Evolutionary conservation across 2,888 invertebrate genomes (phyloP).

Genomic region (Thalpophila matura): DNA sequence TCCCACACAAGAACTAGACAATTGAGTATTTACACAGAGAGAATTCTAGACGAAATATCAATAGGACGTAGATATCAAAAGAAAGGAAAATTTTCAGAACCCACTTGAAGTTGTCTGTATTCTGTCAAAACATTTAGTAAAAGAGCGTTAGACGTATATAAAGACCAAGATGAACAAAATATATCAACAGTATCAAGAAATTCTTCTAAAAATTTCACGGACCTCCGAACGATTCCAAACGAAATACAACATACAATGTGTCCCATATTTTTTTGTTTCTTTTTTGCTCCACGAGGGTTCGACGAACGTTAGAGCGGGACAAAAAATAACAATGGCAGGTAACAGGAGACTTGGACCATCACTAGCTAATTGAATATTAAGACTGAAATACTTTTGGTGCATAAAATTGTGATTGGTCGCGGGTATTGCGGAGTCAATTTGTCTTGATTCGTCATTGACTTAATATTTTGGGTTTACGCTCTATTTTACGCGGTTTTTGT

Average conservation of each 20-base stretch:
- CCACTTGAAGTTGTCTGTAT: no score
- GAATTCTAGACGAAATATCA: no score
- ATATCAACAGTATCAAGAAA: constrained; percentile 48
- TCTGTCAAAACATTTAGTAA: no score
- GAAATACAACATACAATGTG: constrained; percentile 51
- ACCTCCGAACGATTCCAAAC: constrained; percentile 45
- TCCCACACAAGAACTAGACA: no score
- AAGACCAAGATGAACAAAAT: no score
- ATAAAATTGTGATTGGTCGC: constrained; percentile 59
- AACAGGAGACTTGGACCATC: constrained; percentile 69
- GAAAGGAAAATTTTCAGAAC: no score
- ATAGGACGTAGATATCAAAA: no score
- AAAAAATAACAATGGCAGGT: constrained; percentile 79
- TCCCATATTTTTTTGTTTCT: constrained; percentile 43
- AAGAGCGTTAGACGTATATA: no score
- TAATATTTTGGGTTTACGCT: constrained; percentile 50
- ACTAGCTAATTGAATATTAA: constrained; percentile 72
- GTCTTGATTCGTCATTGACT: constrained; percentile 54
- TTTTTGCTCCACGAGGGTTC: constrained; percentile 56
- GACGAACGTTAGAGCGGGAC: constrained; percentile 66
- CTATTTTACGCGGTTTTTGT: constrained; percentile 42
- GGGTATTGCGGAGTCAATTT: constrained; percentile 51
- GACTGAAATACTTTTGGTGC: constrained; percentile 62
- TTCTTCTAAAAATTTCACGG: constrained; percentile 63
- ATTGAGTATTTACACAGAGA: no score